Evolutionary conservation across 2,888 invertebrate species (phyloP), one percentile per base, ranked within the genome.

Genomic region (Nemurella pictetii): DNA sequence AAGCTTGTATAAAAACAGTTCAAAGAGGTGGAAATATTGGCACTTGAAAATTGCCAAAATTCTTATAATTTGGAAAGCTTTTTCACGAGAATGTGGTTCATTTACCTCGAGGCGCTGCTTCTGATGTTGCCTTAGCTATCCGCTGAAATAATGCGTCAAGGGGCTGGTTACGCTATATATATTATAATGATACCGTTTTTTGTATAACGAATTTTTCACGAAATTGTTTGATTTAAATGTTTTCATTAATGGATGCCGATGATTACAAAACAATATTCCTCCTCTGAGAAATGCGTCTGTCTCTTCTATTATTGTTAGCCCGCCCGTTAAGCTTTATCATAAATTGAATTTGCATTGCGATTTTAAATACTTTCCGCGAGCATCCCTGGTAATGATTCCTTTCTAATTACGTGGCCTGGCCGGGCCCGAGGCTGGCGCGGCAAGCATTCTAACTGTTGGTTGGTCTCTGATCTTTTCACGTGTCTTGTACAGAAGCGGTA

Each of bases 381-480:
- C 55, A 55, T 55, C 55, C 55, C 55, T 55, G 55, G 55, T 12
- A 55, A 55, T 55, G 55, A 55, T 55, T 55, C 55, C 55, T 55
- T 55, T 55, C 55, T 55, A 55, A 55, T 55, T 55, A 55, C 55
- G 55, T 55, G 55, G 15, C 20, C 55, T 2, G 5, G 35, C 55
- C n/a, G n/a, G n/a, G n/a, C n/a, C n/a, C n/a, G n/a, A n/a, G n/a
- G n/a, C n/a, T n/a, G n/a, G n/a, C 36, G 15, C 36, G 7, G 36
- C 36, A 36, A 75, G 28, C 26, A 25, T 75, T 75, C 26, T 75
- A 75, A 55, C 55, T 55, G 55, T 55, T 55, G 55, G 55, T 29
- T 30, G 29, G 30, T 29, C 36, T 80, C 80, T 80, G 80, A 80
- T 80, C 80, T 80, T 35, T n/a, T 26, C 26, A 32, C 80, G 20